Base-by-base conservation (phyloP, 2,113 vertebrate genomes). In the Macheiramphus alcinus region DNA sequence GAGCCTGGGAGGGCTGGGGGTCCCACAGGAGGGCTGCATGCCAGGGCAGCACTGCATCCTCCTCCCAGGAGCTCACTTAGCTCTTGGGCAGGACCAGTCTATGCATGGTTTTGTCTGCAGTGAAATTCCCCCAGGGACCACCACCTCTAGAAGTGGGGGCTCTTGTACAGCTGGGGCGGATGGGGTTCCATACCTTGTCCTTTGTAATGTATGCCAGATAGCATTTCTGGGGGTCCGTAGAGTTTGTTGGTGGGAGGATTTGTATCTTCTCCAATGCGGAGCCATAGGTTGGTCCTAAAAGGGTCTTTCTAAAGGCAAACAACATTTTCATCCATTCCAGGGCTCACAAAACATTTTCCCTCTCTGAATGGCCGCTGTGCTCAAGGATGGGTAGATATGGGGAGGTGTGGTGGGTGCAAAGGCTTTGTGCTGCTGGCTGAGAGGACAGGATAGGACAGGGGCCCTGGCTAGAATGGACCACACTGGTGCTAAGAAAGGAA, bases 141-240 rank as follows among this genome's bases (percentile, higher is more conserved):
- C 10, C 55, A 40, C 36, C 8, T 31, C 61, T 50, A 27, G 34
- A 58, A 29, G 34, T 4, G 4, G 23, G 17, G n/a, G 15, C 18
- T 73, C 43, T 40, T 47, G 34, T 17, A 6, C 16, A 58, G 61
- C 26, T 45, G 50, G 40, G 26, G 19, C 6, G 5, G 20, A 13
- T 21, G 25, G 61, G n/a, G 22, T 42, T 21, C 68, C 43, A 1
- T 96, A 99, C 99, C 99, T 98, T 99, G 97, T 99, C 98, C 65
- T 98, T 98, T 88, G 99, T 99, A 45, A 99, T 97, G 94, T 98
- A 99, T 2, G 97, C 99, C 98, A 99, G 73, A 87, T 98, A 98
- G 84, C 87, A 76, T 10, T 97, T 98, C 91, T 95, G 97, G 4
- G 95, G 83, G 9, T 98, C 97, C 0, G 29, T 15, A 21, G 92